Base-by-base conservation (phyloP, 2,113 vertebrate species). In the Riparia riparia region DNA sequence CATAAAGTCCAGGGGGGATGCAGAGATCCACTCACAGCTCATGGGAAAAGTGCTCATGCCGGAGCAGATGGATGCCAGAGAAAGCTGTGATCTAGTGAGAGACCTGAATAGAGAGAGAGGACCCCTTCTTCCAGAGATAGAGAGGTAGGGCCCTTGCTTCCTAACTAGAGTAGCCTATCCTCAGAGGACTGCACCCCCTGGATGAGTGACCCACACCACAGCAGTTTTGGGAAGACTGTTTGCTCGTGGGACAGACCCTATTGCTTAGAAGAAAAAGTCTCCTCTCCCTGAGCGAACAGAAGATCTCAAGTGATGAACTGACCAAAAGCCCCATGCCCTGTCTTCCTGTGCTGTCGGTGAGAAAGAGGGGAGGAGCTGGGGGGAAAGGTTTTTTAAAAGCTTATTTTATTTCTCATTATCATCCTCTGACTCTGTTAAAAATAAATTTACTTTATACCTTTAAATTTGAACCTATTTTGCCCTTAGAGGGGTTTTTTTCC, bases 211-310 rank as follows among this genome's bases (percentile, higher is more conserved):
- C 44, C 64, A 66, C 11, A 13, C 11, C 32, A 68, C 22, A 10
- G 7, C 32, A 47, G 64, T 47, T 66, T 25, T n/a, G 44, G 64
- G 44, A 34, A 7, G 32, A 25, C 21, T 47, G 64, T 17, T n/a
- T 66, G 31, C 15, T 15, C 1, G 1, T n/a, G 63, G 31, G 42
- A n/a, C 1, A 5, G 21, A 25, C 31, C 16, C 22, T 12, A n/a
- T 0, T 1, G 16, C 11, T 18, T n/a, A 39, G 34, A 10, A 61
- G 25, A 61, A 61, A 60, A 64, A 18, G 8, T 13, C 31, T 25
- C 39, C 8, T 44, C 42, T 45, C 8, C 22, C 31, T 47, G 31
- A 47, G 64, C 3, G 1, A 66, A 25, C 12, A 47, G 32, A 66
- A 47, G 32, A 47, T 34, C 44, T 66, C 10, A 5, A 34, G 11